phyloP scores from a whole-genome alignment of 1,140 invertebrate species.

The Parasteatoda tepidariorum region DNA sequence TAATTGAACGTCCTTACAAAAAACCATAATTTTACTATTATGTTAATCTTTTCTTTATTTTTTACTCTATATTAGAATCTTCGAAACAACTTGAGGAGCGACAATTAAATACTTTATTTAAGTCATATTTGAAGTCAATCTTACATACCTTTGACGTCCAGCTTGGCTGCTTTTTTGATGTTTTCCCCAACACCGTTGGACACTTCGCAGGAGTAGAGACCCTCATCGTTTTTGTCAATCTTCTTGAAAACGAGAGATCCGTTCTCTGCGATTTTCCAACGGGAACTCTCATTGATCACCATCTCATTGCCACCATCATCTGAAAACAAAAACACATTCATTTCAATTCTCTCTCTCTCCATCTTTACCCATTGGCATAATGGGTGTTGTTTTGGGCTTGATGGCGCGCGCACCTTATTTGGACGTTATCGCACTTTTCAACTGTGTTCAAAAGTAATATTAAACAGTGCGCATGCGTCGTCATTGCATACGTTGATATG shows the following conservation, averaged over 20 bases:
- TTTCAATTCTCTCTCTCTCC: not conserved
- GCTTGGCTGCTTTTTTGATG: conserved; percentile 27
- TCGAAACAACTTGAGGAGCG: too few species aligned
- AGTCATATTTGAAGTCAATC: not conserved
- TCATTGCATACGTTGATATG: too few species aligned
- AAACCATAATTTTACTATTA: too few species aligned
- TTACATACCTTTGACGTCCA: conserved; percentile 45
- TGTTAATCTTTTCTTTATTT: too few species aligned
- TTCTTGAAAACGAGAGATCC: conserved; percentile 61
- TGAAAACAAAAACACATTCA: not conserved
- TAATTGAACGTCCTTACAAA: too few species aligned
- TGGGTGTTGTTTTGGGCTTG: too few species aligned
- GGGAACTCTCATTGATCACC: conserved; percentile 8
- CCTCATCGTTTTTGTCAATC: conserved; percentile 67
- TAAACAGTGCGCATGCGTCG: too few species aligned
- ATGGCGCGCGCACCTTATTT: too few species aligned
- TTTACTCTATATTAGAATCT: too few species aligned
- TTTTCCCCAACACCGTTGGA: conserved; percentile 83
- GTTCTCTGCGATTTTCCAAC: conserved; percentile 52
- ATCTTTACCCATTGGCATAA: too few species aligned
- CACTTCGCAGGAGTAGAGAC: conserved; percentile 91
- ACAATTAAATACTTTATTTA: not conserved
- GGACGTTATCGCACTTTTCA: too few species aligned
- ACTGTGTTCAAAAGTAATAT: too few species aligned
- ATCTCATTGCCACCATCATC: conserved; percentile 28